phyloP scores from a whole-genome alignment of 2,797 vertebrate genomes.

The Sebastes paucispinis region DNA sequence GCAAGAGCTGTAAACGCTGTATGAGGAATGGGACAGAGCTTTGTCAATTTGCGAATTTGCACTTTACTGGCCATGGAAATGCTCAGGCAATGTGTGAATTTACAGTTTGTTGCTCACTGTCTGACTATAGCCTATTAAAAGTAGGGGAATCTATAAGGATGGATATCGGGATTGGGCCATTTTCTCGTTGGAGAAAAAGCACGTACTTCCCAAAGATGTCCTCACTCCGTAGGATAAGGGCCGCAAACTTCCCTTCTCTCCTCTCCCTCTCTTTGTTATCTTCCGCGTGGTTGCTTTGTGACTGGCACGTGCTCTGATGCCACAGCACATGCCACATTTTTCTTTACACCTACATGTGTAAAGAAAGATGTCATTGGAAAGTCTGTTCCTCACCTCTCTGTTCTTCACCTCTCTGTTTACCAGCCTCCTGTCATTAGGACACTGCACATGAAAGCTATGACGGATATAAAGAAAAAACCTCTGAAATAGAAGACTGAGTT shows the following conservation, averaged over 20 bases:
- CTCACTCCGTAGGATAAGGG: not conserved
- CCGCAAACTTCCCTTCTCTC: not conserved
- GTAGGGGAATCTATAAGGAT: not conserved
- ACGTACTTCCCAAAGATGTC: not conserved
- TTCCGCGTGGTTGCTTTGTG: conserved; percentile 2
- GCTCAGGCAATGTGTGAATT: not conserved
- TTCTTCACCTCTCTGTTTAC: conserved; percentile 56
- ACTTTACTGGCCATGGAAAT: not conserved
- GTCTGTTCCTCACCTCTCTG: conserved; percentile 42
- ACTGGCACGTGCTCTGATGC: conserved; percentile 31
- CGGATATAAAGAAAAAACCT: conserved; percentile 30
- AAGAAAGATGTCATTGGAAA: conserved; percentile 32
- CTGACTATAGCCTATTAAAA: not conserved
- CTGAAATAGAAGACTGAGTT: conserved; percentile 72
- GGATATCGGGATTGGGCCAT: not conserved
- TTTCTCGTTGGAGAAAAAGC: not conserved
- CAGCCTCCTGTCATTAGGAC: conserved; percentile 51
- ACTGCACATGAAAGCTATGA: conserved; percentile 44
- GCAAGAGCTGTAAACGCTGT: not conserved
- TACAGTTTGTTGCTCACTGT: not conserved
- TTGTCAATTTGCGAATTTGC: not conserved
- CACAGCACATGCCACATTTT: too few species aligned
- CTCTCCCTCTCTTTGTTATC: not conserved
- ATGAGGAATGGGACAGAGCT: not conserved
- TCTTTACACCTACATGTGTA: not conserved